A percentile compares a stretch with the other conserved stretches of the same genome.
phyloP scores from a whole-genome alignment of 2,888 invertebrate species.

The Abrostola triplasia region DNA sequence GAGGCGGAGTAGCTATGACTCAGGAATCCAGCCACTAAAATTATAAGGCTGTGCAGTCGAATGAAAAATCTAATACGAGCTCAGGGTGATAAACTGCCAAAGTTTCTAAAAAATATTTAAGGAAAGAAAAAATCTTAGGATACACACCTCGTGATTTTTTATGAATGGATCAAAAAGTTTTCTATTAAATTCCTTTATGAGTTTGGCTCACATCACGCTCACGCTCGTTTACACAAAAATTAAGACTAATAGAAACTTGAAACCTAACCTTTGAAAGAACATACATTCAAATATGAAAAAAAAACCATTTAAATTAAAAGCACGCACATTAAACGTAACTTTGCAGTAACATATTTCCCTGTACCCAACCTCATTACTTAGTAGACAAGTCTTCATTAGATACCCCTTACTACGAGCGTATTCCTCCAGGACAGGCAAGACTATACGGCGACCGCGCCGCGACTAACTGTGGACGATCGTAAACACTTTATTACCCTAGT shows the following conservation, averaged over 20 bases:
- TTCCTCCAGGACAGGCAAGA: conserved; percentile 11
- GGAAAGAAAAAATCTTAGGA: too few species aligned
- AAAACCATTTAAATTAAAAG: background rate
- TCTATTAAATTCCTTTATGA: too few species aligned
- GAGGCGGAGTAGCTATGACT: conserved; percentile 19
- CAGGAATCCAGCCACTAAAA: conserved; percentile 15
- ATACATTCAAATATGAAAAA: background rate
- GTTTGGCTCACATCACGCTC: too few species aligned
- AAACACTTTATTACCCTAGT: conserved; percentile 51
- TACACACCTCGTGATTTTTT: too few species aligned
- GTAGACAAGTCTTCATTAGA: conserved; percentile 22
- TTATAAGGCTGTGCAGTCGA: conserved; percentile 6
- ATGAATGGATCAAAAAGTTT: too few species aligned
- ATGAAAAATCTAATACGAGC: background rate
- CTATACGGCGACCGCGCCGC: conserved; percentile 14
- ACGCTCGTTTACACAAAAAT: too few species aligned
- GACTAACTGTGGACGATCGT: conserved; percentile 36
- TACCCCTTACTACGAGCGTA: background rate
- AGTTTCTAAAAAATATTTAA: too few species aligned
- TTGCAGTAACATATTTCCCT: background rate
- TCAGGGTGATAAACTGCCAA: background rate
- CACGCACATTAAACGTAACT: background rate
- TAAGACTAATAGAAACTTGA: too few species aligned
- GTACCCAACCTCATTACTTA: background rate
- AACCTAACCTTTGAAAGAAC: too few species aligned